phyloP scores from a whole-genome alignment of 1,140 invertebrate genomes.

The Macrocentrus cingulum region DNA sequence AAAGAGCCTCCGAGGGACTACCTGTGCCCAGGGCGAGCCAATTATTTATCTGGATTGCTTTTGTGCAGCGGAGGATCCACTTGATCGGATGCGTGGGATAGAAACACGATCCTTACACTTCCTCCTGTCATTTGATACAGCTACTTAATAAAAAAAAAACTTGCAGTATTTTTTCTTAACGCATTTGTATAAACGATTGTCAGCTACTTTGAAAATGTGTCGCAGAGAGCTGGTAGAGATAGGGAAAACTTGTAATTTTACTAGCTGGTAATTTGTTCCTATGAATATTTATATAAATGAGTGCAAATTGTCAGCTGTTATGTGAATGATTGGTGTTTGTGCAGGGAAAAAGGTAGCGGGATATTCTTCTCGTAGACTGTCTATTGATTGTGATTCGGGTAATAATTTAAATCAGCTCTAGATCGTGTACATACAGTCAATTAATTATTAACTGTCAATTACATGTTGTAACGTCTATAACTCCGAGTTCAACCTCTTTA shows the following conservation, averaged over 20 bases:
- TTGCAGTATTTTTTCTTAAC: neutral
- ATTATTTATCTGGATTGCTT: slow-evolving; percentile 58
- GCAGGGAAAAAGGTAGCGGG: no score
- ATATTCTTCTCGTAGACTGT: neutral
- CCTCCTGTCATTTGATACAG: slow-evolving; percentile 41
- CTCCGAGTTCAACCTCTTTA: no score
- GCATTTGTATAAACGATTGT: no score
- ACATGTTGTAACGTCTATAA: neutral
- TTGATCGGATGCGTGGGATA: slow-evolving; percentile 58
- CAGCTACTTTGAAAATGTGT: no score
- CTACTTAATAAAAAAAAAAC: neutral
- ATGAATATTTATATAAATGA: no score
- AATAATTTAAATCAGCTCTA: neutral
- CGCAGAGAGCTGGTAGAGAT: no score
- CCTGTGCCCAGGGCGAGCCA: slow-evolving; percentile 52
- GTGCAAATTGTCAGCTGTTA: no score
- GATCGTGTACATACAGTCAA: neutral
- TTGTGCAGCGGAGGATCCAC: slow-evolving; percentile 50
- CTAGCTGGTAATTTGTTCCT: no score
- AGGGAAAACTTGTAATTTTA: no score
- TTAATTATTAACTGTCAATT: neutral
- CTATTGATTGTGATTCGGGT: neutral
- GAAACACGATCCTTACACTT: slow-evolving; percentile 52
- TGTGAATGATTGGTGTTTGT: no score
- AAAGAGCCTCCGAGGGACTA: slow-evolving; percentile 26